A percentile compares a stretch with the other conserved stretches of the same genome.
Evolutionary conservation across 2,113 vertebrate species (phyloP).

Genomic region (Ictalurus punctatus): DNA sequence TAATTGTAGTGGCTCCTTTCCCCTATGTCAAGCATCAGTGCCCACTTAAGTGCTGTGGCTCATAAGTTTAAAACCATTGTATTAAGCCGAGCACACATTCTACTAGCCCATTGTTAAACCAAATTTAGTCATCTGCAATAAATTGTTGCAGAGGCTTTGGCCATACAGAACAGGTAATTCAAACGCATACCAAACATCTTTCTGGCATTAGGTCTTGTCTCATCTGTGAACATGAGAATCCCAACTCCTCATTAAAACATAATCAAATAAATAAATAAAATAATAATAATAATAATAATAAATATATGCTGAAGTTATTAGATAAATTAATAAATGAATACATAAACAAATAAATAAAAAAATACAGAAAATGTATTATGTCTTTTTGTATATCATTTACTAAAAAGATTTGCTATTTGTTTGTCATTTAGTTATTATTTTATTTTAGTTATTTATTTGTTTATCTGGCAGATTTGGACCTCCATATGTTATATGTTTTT

Average conservation of each 20-base stretch:
- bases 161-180: not conserved
- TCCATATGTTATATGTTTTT: constrained; percentile 23
- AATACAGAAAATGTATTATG: not conserved
- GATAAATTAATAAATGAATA: not conserved
- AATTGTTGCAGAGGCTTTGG: not conserved
- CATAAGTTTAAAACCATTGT: not conserved
- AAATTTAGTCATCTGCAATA: not conserved
- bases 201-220: not conserved
- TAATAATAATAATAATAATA: not conserved
- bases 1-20: too few relatives aligned
- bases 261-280: not conserved
- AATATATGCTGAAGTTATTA: not conserved
- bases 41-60: not conserved
- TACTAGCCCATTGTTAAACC: not conserved
- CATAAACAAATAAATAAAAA: not conserved
- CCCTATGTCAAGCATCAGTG: not conserved
- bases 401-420: not conserved
- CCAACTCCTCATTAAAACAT: not conserved
- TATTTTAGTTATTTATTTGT: not conserved
- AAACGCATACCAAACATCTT: not conserved
- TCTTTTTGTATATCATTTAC: not conserved
- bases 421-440: not conserved
- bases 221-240: not conserved
- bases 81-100: not conserved
- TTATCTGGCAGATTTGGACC: not conserved